phyloP scores from a whole-genome alignment of 1,140 invertebrate species.

The Drosophila repletoides region DNA sequence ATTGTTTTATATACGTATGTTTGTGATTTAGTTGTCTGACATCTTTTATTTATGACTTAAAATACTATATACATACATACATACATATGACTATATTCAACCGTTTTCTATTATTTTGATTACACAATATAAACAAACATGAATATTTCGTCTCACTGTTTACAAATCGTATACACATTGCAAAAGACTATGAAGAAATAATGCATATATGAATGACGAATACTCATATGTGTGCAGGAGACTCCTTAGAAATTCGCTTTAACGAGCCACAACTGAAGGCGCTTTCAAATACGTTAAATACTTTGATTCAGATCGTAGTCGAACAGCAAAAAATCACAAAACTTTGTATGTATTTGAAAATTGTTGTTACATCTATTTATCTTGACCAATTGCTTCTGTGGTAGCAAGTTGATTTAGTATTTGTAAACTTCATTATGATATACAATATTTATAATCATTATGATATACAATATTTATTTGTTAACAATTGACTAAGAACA shows the following conservation, averaged over 20 bases:
- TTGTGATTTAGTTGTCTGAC: too few relatives aligned
- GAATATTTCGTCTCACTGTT: neutral
- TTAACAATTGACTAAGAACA: too few relatives aligned
- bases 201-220: too few relatives aligned
- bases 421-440: too few relatives aligned
- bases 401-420: too few relatives aligned
- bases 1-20: too few relatives aligned
- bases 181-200: slow-evolving; percentile 11
- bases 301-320: neutral
- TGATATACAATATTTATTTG: too few relatives aligned
- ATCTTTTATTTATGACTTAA: too few relatives aligned
- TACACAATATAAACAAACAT: neutral
- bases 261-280: neutral
- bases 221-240: neutral
- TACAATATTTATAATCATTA: too few relatives aligned
- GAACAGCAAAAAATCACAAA: neutral
- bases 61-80: too few relatives aligned
- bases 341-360: neutral
- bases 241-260: slow-evolving; percentile 21
- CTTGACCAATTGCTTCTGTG: too few relatives aligned
- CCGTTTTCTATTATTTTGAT: neutral
- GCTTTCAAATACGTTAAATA: neutral
- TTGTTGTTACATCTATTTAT: too few relatives aligned
- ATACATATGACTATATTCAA: neutral
- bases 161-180: slow-evolving; percentile 13